A percentile compares a stretch with the other conserved stretches of the same genome.
Evolutionary conservation across 2,113 vertebrate species (phyloP).

Genomic region (Tyrannus savana): DNA sequence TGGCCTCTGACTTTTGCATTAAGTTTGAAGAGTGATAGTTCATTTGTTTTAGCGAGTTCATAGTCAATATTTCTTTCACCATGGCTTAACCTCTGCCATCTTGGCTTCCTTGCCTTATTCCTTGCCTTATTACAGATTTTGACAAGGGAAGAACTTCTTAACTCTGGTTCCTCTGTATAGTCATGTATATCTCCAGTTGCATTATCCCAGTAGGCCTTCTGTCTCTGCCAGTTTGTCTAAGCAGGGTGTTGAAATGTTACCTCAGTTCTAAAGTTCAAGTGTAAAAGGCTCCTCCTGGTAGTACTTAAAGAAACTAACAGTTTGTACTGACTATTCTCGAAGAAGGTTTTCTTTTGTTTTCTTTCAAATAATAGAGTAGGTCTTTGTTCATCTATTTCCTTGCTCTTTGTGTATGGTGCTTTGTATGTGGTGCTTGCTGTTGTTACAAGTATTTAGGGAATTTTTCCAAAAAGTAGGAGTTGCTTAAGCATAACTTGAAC

Average conservation of each 20-base stretch:
- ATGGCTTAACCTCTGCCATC: background rate
- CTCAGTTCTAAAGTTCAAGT: background rate
- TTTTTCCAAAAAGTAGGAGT: background rate
- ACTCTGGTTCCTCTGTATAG: background rate
- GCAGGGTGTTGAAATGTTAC: background rate
- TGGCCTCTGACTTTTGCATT: background rate
- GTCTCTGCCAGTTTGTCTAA: background rate
- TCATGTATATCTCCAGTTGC: accelerated
- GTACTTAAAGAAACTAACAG: background rate
- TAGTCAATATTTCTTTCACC: background rate
- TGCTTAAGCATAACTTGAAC: background rate
- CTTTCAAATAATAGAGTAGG: background rate
- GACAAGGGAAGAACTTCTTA: background rate
- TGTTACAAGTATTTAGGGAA: background rate
- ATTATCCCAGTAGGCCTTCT: background rate
- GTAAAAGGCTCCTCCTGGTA: background rate
- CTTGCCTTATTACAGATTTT: too few relatives aligned
- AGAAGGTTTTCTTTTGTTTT: background rate
- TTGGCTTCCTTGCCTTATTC: background rate
- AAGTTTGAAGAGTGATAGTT: background rate
- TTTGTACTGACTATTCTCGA: background rate
- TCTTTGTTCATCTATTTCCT: background rate
- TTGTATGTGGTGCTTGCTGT: background rate
- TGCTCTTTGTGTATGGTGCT: background rate
- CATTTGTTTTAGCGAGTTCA: background rate